Evolutionary conservation across 2,797 vertebrate genomes (phyloP).

Genomic region (Rhodeus uyekii): DNA sequence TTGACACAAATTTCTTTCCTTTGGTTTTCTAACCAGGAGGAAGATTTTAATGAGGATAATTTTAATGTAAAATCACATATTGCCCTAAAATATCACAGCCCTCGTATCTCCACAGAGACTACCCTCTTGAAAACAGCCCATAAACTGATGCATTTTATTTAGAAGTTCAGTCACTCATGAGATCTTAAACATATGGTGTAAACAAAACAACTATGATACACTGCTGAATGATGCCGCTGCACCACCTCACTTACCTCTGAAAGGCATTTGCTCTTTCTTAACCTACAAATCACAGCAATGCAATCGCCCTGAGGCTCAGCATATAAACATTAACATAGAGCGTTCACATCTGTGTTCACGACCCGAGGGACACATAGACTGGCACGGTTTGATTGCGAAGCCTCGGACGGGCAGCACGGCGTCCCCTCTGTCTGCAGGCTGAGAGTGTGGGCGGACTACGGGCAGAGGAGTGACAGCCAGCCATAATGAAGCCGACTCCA

Average conservation of each 20-base stretch:
- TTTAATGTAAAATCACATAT: slow-evolving; percentile 74
- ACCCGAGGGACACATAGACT: slow-evolving; percentile 35
- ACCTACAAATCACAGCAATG: slow-evolving; percentile 27
- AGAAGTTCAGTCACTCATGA: slow-evolving; percentile 39
- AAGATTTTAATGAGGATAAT: slow-evolving; percentile 76
- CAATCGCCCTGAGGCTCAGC: not conserved
- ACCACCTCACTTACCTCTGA: not conserved
- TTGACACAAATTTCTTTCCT: slow-evolving; percentile 71
- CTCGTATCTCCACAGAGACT: slow-evolving; percentile 18
- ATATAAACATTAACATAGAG: slow-evolving; percentile 11
- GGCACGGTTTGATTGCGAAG: slow-evolving; percentile 35
- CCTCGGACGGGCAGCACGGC: slow-evolving; percentile 43
- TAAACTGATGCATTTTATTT: slow-evolving; percentile 31
- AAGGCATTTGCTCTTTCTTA: slow-evolving; percentile 22
- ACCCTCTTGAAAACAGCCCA: not conserved
- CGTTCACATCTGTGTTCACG: slow-evolving; percentile 16
- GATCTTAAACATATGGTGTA: slow-evolving; percentile 27
- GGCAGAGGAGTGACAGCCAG: slow-evolving; percentile 22
- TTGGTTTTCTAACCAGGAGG: slow-evolving; percentile 77
- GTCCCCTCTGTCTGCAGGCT: slow-evolving; percentile 37
- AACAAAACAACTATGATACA: slow-evolving; percentile 20
- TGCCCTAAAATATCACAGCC: slow-evolving; percentile 38
- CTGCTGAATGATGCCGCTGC: not conserved
- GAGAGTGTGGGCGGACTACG: slow-evolving; percentile 19
- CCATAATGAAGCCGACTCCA: slow-evolving; percentile 65